phyloP scores from a whole-genome alignment of 2,888 invertebrate genomes.

The Acholoe squamosa region DNA sequence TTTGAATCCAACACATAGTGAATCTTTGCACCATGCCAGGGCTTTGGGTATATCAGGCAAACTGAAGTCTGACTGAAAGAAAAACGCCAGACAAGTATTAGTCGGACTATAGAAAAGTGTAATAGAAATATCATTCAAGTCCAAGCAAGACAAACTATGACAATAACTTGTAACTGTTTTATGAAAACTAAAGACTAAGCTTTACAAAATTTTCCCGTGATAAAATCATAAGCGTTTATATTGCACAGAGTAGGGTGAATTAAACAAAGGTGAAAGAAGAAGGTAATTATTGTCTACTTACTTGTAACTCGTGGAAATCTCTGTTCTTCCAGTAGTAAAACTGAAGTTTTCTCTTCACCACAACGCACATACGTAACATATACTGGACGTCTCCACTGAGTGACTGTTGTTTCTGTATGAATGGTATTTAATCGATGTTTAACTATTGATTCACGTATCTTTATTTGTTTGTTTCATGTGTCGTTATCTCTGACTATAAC shows the following conservation, averaged over 20 bases:
- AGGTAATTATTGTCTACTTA: slow-evolving; percentile 68
- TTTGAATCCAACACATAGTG: slow-evolving; percentile 94
- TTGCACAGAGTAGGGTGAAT: too few species aligned
- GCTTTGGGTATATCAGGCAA: slow-evolving; percentile 91
- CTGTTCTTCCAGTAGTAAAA: slow-evolving; percentile 95
- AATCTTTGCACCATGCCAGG: slow-evolving; percentile 92
- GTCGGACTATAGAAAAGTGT: too few species aligned
- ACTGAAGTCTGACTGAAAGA: slow-evolving; percentile 86
- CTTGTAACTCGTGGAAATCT: slow-evolving; percentile 89
- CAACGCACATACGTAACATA: slow-evolving; percentile 91
- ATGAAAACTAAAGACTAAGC: too few species aligned
- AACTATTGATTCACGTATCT: too few species aligned
- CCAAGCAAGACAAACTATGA: not conserved
- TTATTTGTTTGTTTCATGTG: too few species aligned
- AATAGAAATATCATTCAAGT: not conserved
- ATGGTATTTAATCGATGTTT: too few species aligned
- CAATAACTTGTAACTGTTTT: too few species aligned
- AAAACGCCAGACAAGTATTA: too few species aligned
- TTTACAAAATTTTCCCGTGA: too few species aligned
- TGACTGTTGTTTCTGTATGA: slow-evolving; percentile 85
- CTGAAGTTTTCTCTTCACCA: slow-evolving; percentile 86
- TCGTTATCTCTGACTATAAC: too few species aligned
- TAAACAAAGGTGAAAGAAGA: too few species aligned
- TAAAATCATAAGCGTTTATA: too few species aligned
- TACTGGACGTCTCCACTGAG: slow-evolving; percentile 90